Conservation (phyloP, 2,888 invertebrate species). For the Hypercompe scribonia region DNA sequence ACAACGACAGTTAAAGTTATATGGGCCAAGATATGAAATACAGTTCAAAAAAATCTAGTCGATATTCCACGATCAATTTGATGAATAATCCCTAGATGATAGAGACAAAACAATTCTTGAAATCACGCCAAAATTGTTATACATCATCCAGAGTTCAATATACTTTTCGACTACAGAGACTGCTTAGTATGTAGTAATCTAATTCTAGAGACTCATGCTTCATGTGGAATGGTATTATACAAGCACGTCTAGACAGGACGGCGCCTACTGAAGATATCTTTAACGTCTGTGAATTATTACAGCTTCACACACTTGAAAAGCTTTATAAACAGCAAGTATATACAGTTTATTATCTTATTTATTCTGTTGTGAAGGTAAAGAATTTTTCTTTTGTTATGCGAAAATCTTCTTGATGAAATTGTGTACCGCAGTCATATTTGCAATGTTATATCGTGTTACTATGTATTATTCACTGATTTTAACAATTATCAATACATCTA, state of each 20-base stretch:
- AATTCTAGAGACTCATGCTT: constrained; percentile 5
- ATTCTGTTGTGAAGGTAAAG: background rate
- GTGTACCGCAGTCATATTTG: no score
- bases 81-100: background rate
- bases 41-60: background rate
- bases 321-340: background rate
- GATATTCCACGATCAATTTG: background rate
- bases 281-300: constrained; percentile 12
- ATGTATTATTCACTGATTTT: no score
- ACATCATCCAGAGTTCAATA: constrained; percentile 12
- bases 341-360: background rate
- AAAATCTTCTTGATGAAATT: background rate
- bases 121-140: background rate
- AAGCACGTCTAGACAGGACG: constrained; percentile 43
- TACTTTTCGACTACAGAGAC: constrained; percentile 14
- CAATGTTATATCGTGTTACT: no score
- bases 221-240: constrained; percentile 17
- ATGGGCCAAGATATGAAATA: background rate
- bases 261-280: constrained; percentile 33
- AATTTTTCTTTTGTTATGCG: background rate
- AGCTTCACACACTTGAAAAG: background rate
- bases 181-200: constrained; percentile 1
- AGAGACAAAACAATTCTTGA: background rate
- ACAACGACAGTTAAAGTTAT: background rate
- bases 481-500: no score